These are phyloP conservation scores for Idaea biselata DNA, from an alignment of 2,888 invertebrate genomes.

Conservation along the genomic window DNA sequence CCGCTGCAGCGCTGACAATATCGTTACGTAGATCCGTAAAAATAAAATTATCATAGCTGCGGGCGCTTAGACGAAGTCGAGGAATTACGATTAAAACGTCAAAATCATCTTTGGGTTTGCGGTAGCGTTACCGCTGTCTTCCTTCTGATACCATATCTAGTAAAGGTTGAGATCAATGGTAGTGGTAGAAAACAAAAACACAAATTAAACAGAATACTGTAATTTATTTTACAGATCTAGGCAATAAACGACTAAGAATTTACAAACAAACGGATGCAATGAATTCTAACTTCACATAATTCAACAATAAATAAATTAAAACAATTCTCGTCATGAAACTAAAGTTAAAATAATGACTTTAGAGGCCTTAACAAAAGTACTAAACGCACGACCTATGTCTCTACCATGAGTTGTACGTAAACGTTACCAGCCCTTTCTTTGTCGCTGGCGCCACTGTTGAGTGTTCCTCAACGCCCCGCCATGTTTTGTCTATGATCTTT, in stretches of 20 bases:
- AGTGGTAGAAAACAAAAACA: slow-evolving; percentile 30
- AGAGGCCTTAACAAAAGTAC: neutral
- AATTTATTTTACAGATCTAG: slow-evolving; percentile 75
- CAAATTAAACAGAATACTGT: slow-evolving; percentile 66
- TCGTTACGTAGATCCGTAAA: too few species aligned
- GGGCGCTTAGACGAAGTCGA: too few species aligned
- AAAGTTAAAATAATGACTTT: slow-evolving; percentile 38
- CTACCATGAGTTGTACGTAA: neutral
- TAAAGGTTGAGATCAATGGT: neutral
- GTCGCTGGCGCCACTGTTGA: too few species aligned
- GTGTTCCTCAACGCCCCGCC: too few species aligned
- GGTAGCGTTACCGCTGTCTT: too few species aligned
- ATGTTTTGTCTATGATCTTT: too few species aligned
- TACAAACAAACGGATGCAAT: slow-evolving; percentile 49
- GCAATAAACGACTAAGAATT: slow-evolving; percentile 58
- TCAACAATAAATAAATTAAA: slow-evolving; percentile 42
- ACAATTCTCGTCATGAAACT: slow-evolving; percentile 5
- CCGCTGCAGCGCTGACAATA: too few species aligned
- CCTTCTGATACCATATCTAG: too few species aligned
- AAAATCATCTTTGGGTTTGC: too few species aligned
- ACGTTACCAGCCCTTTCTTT: neutral
- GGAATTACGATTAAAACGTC: too few species aligned
- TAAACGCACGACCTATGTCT: neutral
- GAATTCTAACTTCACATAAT: slow-evolving; percentile 35
- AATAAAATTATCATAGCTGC: too few species aligned